These are phyloP conservation scores for Cynodonichthys magdalenae DNA, from an alignment of 2,797 vertebrate species.

Conservation along the genomic window DNA sequence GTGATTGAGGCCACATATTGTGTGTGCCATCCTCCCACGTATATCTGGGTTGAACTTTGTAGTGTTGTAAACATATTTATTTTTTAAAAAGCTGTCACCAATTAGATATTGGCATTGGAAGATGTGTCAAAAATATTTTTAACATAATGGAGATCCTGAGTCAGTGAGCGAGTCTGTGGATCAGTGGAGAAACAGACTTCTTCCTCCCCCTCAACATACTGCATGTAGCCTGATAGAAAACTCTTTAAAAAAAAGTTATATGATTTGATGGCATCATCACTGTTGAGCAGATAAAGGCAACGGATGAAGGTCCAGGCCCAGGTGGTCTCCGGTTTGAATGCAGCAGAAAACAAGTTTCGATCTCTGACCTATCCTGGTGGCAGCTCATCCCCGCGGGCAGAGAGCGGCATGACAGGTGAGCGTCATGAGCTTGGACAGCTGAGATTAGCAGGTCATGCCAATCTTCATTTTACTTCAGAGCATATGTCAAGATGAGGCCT, in stretches of 20 bases:
- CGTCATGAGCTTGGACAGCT: slow-evolving; percentile 75
- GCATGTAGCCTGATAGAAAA: slow-evolving; percentile 25
- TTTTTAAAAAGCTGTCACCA: slow-evolving; percentile 52
- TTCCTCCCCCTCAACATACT: slow-evolving; percentile 61
- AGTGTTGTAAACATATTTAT: slow-evolving; percentile 33
- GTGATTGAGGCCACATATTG: slow-evolving; percentile 37
- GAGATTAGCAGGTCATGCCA: slow-evolving; percentile 78
- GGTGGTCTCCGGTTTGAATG: slow-evolving; percentile 36
- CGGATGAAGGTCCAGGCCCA: slow-evolving; percentile 32
- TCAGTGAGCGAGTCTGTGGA: slow-evolving; percentile 14
- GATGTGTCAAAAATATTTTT: slow-evolving; percentile 60
- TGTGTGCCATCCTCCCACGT: slow-evolving; percentile 54
- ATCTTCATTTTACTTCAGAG: slow-evolving; percentile 77
- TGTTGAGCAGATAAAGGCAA: slow-evolving; percentile 20
- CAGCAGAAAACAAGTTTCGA: slow-evolving; percentile 52
- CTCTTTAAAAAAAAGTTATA: slow-evolving; percentile 8
- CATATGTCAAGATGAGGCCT: slow-evolving; percentile 77
- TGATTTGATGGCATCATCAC: slow-evolving; percentile 17
- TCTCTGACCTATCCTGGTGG: slow-evolving; percentile 73
- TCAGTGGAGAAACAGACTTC: slow-evolving; percentile 27
- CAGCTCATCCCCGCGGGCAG: slow-evolving; percentile 60
- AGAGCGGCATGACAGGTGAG: slow-evolving; percentile 69
- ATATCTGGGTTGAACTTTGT: slow-evolving; percentile 37
- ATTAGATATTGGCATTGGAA: slow-evolving; percentile 52
- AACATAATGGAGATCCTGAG: slow-evolving; percentile 50